Percentiles rank a stretch among this genome's conserved stretches.
phyloP scores from a whole-genome alignment of 2,113 vertebrate genomes.

The Polyodon spathula region DNA sequence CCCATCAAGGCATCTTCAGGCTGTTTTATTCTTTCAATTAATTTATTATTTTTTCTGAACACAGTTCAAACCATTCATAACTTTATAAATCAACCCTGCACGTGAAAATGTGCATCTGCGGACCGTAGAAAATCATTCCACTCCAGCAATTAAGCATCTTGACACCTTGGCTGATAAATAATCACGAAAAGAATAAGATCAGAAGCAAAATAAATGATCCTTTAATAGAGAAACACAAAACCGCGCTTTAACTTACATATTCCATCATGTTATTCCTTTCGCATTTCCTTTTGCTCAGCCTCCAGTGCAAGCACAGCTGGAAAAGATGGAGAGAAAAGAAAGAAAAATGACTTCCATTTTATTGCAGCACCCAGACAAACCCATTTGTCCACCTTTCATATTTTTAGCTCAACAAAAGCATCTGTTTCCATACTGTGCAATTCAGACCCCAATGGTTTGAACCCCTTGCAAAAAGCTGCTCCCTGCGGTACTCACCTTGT shows the following conservation, averaged over 20 bases:
- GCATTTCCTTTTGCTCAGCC: conserved; percentile 98
- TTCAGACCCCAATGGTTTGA: conserved; percentile 64
- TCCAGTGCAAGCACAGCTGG: conserved; percentile 99
- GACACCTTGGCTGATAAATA: conserved; percentile 81
- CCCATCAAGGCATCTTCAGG: conserved; percentile 84
- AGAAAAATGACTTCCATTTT: conserved; percentile 71
- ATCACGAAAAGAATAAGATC: conserved; percentile 75
- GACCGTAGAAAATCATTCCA: conserved; percentile 90
- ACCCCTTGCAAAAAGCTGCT: conserved; percentile 43
- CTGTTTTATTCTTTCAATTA: conserved; percentile 97
- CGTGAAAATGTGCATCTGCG: conserved; percentile 78
- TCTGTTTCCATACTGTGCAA: conserved; percentile 81
- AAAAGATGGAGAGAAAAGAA: conserved; percentile 59
- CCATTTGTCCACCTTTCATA: conserved; percentile 65
- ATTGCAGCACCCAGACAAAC: conserved; percentile 58
- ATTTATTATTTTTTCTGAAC: conserved; percentile 80
- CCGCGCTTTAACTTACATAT: conserved; percentile 94
- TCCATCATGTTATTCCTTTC: conserved; percentile 99
- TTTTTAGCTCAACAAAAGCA: conserved; percentile 73
- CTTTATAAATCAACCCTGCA: conserved; percentile 96
- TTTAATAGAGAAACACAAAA: conserved; percentile 81
- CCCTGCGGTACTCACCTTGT: conserved; percentile 84
- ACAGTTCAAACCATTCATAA: conserved; percentile 87
- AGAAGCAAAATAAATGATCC: conserved; percentile 82
- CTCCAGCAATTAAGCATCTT: conserved; percentile 89